Evolutionary conservation across 2,113 vertebrate genomes (phyloP).

Genomic region (Macrotus californicus): DNA sequence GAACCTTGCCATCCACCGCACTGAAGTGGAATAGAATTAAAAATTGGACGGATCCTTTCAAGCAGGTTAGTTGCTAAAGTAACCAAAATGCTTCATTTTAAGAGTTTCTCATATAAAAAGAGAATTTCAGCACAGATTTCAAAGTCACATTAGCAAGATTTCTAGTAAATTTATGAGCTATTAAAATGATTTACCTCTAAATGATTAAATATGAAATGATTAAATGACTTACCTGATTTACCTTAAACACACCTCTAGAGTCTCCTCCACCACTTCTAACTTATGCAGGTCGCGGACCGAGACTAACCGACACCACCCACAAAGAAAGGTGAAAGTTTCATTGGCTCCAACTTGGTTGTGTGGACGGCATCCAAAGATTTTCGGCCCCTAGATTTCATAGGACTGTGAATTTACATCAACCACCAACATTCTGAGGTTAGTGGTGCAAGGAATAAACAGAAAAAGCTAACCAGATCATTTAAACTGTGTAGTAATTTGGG

Average conservation of each 20-base stretch:
- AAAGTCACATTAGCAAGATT: not conserved
- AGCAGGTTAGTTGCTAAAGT: not conserved
- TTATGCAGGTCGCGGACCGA: constrained; percentile 44
- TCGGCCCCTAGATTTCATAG: constrained; percentile 23
- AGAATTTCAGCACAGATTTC: constrained; percentile 10
- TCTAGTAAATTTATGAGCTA: constrained; percentile 6
- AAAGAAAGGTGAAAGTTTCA: constrained; percentile 46
- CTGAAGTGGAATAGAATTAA: not conserved
- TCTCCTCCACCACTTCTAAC: not conserved
- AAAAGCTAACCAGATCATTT: constrained; percentile 60
- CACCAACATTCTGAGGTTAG: constrained; percentile 63
- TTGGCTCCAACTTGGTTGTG: not conserved
- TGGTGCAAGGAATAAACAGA: constrained; percentile 69
- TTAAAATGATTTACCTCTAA: constrained; percentile 31
- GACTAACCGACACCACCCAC: constrained; percentile 47
- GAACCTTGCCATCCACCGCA: not conserved
- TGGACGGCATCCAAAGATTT: constrained; percentile 57
- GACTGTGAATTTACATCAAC: constrained; percentile 64
- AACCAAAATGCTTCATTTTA: not conserved
- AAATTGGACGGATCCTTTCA: not conserved
- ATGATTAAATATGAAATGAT: too few species aligned
- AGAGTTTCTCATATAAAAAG: not conserved
- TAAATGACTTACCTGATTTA: too few species aligned
- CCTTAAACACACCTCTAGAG: constrained; percentile 5
- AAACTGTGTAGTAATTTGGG: constrained; percentile 72